Evolutionary conservation across 2,113 vertebrate species (phyloP).

Genomic region (Fulica atra): DNA sequence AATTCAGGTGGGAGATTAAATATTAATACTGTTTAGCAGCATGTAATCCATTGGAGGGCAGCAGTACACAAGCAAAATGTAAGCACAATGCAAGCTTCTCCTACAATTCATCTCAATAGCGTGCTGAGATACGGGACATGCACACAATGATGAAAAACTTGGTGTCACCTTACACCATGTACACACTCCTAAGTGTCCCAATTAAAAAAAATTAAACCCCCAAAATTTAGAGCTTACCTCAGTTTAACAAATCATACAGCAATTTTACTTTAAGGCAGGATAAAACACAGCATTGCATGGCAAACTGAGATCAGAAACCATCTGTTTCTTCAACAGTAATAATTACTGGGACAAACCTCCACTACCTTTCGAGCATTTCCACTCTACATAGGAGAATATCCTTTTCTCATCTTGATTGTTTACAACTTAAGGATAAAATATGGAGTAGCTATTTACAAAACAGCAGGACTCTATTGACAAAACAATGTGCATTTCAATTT

Average conservation of each 20-base stretch:
- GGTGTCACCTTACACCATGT: background rate
- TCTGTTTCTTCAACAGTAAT: background rate
- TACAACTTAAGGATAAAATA: background rate
- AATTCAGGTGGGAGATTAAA: background rate
- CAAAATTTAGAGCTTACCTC: background rate
- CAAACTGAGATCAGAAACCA: background rate
- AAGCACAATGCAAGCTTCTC: background rate
- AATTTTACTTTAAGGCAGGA: background rate
- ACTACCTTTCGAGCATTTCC: background rate
- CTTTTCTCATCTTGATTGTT: background rate
- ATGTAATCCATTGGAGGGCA: background rate
- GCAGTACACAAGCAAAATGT: background rate
- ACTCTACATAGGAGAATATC: background rate
- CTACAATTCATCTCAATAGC: background rate
- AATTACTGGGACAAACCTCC: background rate
- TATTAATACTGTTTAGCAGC: background rate
- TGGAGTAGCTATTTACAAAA: background rate
- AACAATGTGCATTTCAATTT: background rate
- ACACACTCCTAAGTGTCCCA: background rate
- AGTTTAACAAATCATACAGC: background rate
- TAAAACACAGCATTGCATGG: background rate
- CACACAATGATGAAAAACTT: background rate
- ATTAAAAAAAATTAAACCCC: background rate
- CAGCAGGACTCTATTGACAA: background rate
- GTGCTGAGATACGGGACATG: no score